Evolutionary conservation across 2,797 vertebrate species (phyloP).

Genomic region (Hyperoplus immaculatus): DNA sequence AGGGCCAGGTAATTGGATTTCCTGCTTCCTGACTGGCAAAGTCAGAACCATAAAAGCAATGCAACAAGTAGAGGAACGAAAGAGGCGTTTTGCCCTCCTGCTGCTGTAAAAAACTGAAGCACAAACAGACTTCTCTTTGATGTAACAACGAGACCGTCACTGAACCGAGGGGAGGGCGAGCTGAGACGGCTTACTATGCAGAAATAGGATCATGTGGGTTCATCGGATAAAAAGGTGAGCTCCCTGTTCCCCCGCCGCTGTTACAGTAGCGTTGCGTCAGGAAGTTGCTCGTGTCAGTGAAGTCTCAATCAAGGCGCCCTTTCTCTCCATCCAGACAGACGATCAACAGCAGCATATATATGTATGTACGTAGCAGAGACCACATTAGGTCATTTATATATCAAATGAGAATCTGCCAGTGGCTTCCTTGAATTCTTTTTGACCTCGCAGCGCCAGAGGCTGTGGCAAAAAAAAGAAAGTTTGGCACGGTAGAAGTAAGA

Average conservation of each 20-base stretch:
- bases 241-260: constrained; percentile 67
- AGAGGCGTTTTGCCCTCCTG: constrained; percentile 3
- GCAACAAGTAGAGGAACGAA: constrained; percentile 65
- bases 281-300: constrained; percentile 79
- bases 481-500: constrained; percentile 8
- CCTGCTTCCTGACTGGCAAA: constrained; percentile 21
- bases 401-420: constrained; percentile 10
- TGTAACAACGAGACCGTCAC: constrained; percentile 36
- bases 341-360: too few species aligned
- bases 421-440: constrained; percentile 45
- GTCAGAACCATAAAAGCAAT: constrained; percentile 20
- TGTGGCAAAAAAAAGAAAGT: constrained; percentile 18
- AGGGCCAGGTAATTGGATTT: constrained; percentile 21
- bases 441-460: constrained; percentile 37
- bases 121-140: constrained; percentile 21
- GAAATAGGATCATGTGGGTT: constrained; percentile 79
- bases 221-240: constrained; percentile 82
- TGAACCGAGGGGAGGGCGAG: constrained; percentile 46
- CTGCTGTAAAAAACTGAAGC: constrained; percentile 12
- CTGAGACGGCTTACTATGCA: constrained; percentile 77
- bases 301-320: constrained; percentile 73
- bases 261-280: constrained; percentile 86
- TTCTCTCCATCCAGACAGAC: constrained; percentile 43
- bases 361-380: background rate
- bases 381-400: constrained; percentile 12